Conservation (phyloP, 1,140 invertebrate species). For the Papilio helenus region DNA sequence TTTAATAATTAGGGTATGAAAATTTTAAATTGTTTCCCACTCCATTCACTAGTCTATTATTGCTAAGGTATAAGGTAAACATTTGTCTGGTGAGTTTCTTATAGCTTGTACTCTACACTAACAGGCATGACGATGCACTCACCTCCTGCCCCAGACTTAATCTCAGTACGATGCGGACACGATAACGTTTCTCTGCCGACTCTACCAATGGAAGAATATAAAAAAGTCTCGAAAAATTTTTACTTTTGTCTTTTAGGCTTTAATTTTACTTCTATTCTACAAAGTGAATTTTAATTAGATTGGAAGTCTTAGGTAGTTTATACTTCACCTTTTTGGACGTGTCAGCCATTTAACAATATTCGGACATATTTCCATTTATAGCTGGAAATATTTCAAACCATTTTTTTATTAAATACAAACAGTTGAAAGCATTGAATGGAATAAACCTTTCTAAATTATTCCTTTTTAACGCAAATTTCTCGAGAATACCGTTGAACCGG, state of each 20-base stretch:
- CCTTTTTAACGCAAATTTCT: conserved; percentile 22
- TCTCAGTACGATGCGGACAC: conserved; percentile 72
- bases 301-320: not conserved
- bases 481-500: conserved; percentile 42
- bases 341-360: too few relatives aligned
- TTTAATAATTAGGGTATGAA: not conserved
- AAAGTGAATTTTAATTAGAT: not conserved
- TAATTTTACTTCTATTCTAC: not conserved
- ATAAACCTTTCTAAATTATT: conserved; percentile 34
- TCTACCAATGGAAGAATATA: conserved; percentile 25
- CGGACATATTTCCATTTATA: not conserved
- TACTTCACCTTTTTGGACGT: not conserved
- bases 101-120: conserved; percentile 52
- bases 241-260: not conserved
- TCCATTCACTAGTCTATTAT: not conserved
- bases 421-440: conserved; percentile 6
- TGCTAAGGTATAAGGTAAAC: not conserved
- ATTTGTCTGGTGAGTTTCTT: conserved; percentile 28
- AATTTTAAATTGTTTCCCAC: not conserved
- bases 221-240: not conserved
- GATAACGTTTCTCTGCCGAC: conserved; percentile 71
- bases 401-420: conserved; percentile 14
- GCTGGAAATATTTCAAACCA: not conserved
- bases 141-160: conserved; percentile 72
- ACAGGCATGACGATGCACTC: conserved; percentile 79